These are phyloP conservation scores for Maconellicoccus hirsutus DNA, from an alignment of 1,140 invertebrate genomes.

Conservation along the genomic window DNA sequence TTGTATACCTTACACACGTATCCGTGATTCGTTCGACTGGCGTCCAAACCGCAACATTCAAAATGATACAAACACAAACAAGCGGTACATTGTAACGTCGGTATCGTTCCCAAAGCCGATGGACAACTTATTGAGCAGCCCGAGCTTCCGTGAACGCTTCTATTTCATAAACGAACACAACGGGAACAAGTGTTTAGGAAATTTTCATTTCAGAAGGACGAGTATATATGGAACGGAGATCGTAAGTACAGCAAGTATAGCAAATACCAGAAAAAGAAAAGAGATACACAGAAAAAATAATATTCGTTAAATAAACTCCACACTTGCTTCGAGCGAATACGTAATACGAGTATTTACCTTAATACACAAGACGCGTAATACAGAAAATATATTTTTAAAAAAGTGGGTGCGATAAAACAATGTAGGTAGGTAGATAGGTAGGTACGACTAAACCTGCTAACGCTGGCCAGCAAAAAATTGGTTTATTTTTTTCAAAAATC, in stretches of 20 bases:
- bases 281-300: conserved; percentile 10
- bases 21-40: conserved; percentile 34
- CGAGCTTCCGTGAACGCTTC: conserved; percentile 28
- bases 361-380: too few relatives aligned
- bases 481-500: too few relatives aligned
- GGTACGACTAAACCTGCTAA: too few relatives aligned
- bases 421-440: too few relatives aligned
- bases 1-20: conserved; percentile 56
- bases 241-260: neutral
- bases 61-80: conserved; percentile 79
- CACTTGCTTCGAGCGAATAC: neutral
- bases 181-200: conserved; percentile 29
- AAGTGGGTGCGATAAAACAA: too few relatives aligned
- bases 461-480: too few relatives aligned
- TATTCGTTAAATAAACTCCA: neutral
- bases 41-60: conserved; percentile 51
- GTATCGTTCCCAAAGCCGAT: conserved; percentile 53
- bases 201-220: conserved; percentile 13
- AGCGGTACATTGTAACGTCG: conserved; percentile 62
- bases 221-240: conserved; percentile 11
- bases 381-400: too few relatives aligned
- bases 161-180: conserved; percentile 10
- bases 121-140: conserved; percentile 67
- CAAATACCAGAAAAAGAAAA: conserved; percentile 22
- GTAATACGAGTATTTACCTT: too few relatives aligned